Evolutionary conservation across 2,888 invertebrate species (phyloP), one percentile per base, ranked within the genome.

Genomic region (Eurois occulta): DNA sequence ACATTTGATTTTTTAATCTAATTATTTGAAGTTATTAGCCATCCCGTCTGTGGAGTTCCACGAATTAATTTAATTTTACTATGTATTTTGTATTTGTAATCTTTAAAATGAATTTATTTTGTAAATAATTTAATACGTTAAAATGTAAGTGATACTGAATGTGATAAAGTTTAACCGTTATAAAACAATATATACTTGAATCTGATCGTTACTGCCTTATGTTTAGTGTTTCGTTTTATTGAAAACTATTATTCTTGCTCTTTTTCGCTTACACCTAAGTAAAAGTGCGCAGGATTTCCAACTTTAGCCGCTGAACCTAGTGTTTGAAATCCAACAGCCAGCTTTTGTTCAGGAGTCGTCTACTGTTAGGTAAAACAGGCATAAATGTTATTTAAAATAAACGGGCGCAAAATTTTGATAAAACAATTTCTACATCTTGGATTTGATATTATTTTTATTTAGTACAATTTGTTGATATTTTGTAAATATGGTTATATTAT

Each of bases 401-500:
- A 48, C 13, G 13, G 21, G 32, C 18, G n/a, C 24, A 52, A 78
- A 38, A 28, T 52, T 74, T 35, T 52, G 13, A 18, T 71, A 21
- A 78, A 65, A 41, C 21, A 10, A 52, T 28, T 52, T 66, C 1
- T 48, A 16, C 68, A 68, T 68, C 46, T 68, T 76, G 13, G 1
- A 60, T 84, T 69, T 55, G 13, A 71, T 72, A 55, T n/a, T 58
- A 62, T 74, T 21, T 60, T 75, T 58, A 60, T 70, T 69, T 78
- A 73, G 82, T 85, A 73, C 75, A 78, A 85, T 82, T 85, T 84
- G 86, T 81, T 85, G 38, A 68, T 68, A 28, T 77, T 72, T 86
- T 80, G 73, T 86, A 70, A 80, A 83, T 83, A 73, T 35, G 24
- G 24, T 62, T 83, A 72, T 66, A 58, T 80, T 79, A 75, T 75